These are phyloP conservation scores for Tetropium fuscum DNA, from an alignment of 2,888 invertebrate genomes.

Conservation along the genomic window DNA sequence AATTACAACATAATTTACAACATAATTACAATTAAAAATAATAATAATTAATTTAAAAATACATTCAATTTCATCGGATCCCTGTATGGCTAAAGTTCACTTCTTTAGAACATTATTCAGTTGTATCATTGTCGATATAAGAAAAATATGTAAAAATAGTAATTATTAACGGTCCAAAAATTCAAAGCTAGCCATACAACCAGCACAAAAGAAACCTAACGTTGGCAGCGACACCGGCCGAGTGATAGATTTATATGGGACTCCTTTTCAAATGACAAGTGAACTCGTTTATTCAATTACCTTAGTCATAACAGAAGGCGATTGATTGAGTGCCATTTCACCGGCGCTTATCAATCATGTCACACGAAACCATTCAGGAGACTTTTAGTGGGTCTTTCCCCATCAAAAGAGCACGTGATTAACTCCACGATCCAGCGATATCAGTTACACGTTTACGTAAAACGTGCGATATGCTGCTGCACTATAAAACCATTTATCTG, in stretches of 20 bases:
- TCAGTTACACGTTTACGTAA: slow-evolving; percentile 31
- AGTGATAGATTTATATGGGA: slow-evolving; percentile 50
- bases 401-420: slow-evolving; percentile 22
- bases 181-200: no score
- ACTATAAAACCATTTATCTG: slow-evolving; percentile 38
- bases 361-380: slow-evolving; percentile 24
- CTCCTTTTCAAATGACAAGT: slow-evolving; percentile 50
- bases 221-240: slow-evolving; percentile 10
- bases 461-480: slow-evolving; percentile 23
- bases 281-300: slow-evolving; percentile 52
- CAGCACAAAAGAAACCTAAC: neutral
- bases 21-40: no score
- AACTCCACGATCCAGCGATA: slow-evolving; percentile 25
- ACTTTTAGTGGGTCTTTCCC: slow-evolving; percentile 29
- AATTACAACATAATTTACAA: no score
- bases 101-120: no score
- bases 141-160: no score
- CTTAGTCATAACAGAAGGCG: slow-evolving; percentile 49
- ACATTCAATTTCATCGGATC: no score
- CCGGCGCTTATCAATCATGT: slow-evolving; percentile 47
- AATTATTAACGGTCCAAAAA: no score
- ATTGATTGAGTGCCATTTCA: slow-evolving; percentile 47
- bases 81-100: no score
- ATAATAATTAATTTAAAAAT: no score
- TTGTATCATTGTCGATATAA: no score